Evolutionary conservation across 2,888 invertebrate species (phyloP).

Genomic region (Colostygia pectinataria): DNA sequence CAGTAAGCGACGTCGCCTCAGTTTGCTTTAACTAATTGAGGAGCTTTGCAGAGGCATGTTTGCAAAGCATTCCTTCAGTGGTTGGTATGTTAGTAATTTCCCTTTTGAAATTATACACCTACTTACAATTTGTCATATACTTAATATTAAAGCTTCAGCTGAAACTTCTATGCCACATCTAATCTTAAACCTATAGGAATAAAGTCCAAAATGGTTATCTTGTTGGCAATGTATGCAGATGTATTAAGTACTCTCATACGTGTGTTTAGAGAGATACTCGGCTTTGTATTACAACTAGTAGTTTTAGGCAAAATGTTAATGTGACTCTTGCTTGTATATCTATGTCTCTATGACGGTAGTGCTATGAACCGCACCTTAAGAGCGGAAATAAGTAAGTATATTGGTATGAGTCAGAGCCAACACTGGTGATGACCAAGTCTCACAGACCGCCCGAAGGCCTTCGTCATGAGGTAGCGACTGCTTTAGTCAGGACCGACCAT

Average conservation of each 20-base stretch:
- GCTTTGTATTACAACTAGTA: constrained; percentile 11
- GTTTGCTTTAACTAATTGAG: constrained; percentile 21
- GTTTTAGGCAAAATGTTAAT: no score
- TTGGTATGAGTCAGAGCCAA: no score
- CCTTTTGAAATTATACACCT: constrained; percentile 27
- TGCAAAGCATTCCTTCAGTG: constrained; percentile 28
- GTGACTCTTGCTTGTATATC: no score
- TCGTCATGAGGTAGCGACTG: no score
- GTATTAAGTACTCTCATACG: constrained; percentile 6
- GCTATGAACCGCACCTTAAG: no score
- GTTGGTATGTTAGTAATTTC: constrained; percentile 27
- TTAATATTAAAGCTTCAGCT: constrained; percentile 12
- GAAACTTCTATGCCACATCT: neutral
- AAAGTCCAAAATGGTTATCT: constrained; percentile 9
- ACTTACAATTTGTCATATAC: constrained; percentile 25
- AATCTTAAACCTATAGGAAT: neutral
- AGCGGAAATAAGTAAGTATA: no score
- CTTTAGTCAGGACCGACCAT: no score
- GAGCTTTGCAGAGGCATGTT: constrained; percentile 18
- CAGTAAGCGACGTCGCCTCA: neutral
- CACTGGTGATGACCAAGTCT: no score
- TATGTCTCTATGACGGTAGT: no score
- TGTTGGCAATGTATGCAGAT: constrained; percentile 6
- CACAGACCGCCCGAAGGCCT: no score
- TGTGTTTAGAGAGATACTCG: constrained; percentile 9